A percentile compares a stretch with the other conserved stretches of the same genome.
Conservation (phyloP, 2,888 invertebrate genomes). For the Mellilla xanthometata region DNA sequence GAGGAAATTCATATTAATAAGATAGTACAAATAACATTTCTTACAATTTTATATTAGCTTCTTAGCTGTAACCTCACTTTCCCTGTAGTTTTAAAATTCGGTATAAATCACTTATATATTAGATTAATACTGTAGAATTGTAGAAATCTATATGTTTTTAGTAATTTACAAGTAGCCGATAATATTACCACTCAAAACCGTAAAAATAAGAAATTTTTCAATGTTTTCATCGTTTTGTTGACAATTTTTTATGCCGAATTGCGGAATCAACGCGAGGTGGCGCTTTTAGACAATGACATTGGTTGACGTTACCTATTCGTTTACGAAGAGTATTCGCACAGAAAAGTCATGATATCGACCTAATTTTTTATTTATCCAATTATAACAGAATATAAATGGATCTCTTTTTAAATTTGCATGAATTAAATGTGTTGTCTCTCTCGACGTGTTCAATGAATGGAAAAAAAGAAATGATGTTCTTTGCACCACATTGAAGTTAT, state of each 20-base stretch:
- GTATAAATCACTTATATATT: conserved; percentile 7
- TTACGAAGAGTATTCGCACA: too few relatives aligned
- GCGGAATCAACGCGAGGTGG: conserved; percentile 36
- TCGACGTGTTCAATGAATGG: too few relatives aligned
- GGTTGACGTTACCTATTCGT: conserved; percentile 23
- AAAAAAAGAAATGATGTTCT: too few relatives aligned
- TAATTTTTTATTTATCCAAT: too few relatives aligned
- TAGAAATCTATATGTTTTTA: too few relatives aligned
- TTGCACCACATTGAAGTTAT: too few relatives aligned
- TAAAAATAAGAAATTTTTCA: conserved; percentile 25
- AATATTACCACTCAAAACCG: too few relatives aligned
- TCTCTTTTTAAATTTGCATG: too few relatives aligned
- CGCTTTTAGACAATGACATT: conserved; percentile 22
- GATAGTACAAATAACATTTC: conserved; percentile 21
- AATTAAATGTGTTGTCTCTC: too few relatives aligned
- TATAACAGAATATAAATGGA: too few relatives aligned
- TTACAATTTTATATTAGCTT: conserved; percentile 22
- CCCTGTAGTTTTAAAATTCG: conserved; percentile 22
- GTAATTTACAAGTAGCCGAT: too few relatives aligned
- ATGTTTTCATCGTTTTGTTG: conserved; percentile 44
- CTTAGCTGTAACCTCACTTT: conserved; percentile 34
- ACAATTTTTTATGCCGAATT: conserved; percentile 38
- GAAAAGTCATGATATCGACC: too few relatives aligned
- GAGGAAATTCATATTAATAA: conserved; percentile 32
- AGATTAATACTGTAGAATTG: neutral